Base-by-base conservation (phyloP, 2,113 vertebrate species). In the Blennius ocellaris region DNA sequence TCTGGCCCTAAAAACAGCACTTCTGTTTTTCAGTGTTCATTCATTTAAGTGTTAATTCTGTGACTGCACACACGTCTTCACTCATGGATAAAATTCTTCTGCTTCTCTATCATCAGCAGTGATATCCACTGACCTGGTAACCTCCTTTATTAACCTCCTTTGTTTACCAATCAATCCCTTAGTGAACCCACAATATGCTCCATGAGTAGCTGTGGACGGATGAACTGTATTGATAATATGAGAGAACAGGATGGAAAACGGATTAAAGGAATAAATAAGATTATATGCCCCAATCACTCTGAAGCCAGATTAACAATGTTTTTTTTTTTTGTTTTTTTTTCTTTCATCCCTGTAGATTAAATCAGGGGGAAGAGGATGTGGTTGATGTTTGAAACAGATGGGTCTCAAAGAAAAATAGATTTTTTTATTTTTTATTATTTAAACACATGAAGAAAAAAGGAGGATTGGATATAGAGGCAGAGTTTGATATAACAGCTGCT, bases 281-380 rank as follows among this genome's bases (percentile, higher is more conserved):
- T 76, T 86, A 71, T 75, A 76, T 63, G 65, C 63, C 61, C 67
- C 70, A 65, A 45, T 82, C 82, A 78, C 51, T 68, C 67, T 79
- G 40, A 78, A 76, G 62, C 58, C 77, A 79, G 78, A 82, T 80
- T 68, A 85, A 75, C 66, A 71, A 30, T 58, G 4, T 30, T 30
- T 30, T 30, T 30, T 2, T 30, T 30, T 30, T 30, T 30, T 30
- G 17, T 52, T 30, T 30, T 30, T n/a, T n/a, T 30, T 30, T 30
- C 21, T 45, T 73, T 7, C 59, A 73, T 69, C 78, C 50, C 70
- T 0, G 11, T 60, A 73, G 81, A 82, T 78, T 84, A 66, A 65
- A 61, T 59, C 81, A 74, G 66, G 66, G 47, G 44, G 48, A 75
- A 51, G 54, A 50, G 54, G 36, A 62, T 30, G 21, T 7, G 36